Conservation (phyloP, 92 coral and sea anemone genomes). For the Pocillopora meandrina region DNA sequence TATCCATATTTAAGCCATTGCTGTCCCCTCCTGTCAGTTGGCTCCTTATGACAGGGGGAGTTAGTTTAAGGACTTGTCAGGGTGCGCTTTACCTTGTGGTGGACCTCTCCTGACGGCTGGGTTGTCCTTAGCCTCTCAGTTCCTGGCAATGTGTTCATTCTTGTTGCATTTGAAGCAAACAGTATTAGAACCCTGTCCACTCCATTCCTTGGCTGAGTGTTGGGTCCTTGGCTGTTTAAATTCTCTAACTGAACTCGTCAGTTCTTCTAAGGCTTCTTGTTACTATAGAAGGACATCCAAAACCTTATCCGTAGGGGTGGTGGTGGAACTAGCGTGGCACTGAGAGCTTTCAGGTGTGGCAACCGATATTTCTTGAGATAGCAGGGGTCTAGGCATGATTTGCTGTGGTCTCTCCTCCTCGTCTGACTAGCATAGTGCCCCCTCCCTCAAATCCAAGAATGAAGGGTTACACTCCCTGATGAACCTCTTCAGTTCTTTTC, state of each 20-base stretch:
- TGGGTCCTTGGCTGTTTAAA: conserved; percentile 17
- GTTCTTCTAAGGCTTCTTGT: conserved; percentile 24
- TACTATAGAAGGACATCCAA: conserved; percentile 17
- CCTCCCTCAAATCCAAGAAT: conserved; percentile 39
- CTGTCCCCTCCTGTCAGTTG: conserved; percentile 31
- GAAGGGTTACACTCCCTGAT: conserved; percentile 15
- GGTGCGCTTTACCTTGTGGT: background rate
- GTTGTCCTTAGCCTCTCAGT: conserved; percentile 25
- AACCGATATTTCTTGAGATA: background rate
- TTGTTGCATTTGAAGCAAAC: conserved; percentile 6
- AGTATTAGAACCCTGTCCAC: background rate
- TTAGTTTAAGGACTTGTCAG: conserved; percentile 24
- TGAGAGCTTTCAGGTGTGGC: background rate
- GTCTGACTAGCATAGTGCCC: conserved; percentile 37
- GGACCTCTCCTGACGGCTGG: conserved; percentile 10
- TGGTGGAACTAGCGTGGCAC: conserved; percentile 14
- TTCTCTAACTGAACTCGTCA: conserved; percentile 7
- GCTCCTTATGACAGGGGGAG: too few species aligned
- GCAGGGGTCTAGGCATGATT: background rate
- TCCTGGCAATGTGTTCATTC: conserved; percentile 40
- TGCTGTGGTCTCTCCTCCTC: conserved; percentile 39
- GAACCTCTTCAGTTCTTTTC: conserved; percentile 46
- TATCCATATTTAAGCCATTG: conserved; percentile 13
- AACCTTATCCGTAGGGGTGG: conserved; percentile 30
- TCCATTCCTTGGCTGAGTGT: too few species aligned